Conservation (phyloP, 2,113 vertebrate genomes). For the Romanogobio albipinnatus region DNA sequence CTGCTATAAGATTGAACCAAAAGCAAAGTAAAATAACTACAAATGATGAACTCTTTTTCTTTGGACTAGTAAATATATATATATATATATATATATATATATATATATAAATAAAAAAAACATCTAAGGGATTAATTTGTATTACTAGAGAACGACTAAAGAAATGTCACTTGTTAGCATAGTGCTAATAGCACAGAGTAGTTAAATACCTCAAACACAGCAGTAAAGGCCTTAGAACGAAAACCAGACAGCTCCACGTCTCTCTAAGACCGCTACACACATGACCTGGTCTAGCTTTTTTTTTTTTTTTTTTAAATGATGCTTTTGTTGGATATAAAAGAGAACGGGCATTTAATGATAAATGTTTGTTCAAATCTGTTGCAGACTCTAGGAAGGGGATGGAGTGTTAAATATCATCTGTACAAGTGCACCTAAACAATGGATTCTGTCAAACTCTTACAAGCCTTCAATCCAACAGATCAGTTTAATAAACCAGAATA, state of each 20-base stretch:
- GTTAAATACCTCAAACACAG: slow-evolving; percentile 44
- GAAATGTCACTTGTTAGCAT: slow-evolving; percentile 39
- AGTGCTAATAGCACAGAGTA: slow-evolving; percentile 42
- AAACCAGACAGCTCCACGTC: slow-evolving; percentile 19
- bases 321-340: not conserved
- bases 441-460: not conserved
- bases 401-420: not conserved
- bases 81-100: too few relatives aligned
- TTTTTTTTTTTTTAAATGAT: too few relatives aligned
- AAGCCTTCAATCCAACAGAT: not conserved
- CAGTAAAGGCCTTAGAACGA: slow-evolving; percentile 40
- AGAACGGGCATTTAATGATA: not conserved
- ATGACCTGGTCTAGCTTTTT: slow-evolving; percentile 24
- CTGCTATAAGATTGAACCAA: slow-evolving; percentile 55
- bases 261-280: slow-evolving; percentile 10
- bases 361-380: not conserved
- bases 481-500: not conserved
- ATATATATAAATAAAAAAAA: slow-evolving; percentile 21
- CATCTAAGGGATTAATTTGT: slow-evolving; percentile 38
- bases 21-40: slow-evolving; percentile 19
- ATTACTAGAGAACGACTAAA: slow-evolving; percentile 38
- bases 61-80: slow-evolving; percentile 46
- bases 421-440: slow-evolving; percentile 3
- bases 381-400: not conserved
- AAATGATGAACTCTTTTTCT: slow-evolving; percentile 13